Base-by-base conservation (phyloP, 1,140 invertebrate genomes). In the Amyelois transitella region DNA sequence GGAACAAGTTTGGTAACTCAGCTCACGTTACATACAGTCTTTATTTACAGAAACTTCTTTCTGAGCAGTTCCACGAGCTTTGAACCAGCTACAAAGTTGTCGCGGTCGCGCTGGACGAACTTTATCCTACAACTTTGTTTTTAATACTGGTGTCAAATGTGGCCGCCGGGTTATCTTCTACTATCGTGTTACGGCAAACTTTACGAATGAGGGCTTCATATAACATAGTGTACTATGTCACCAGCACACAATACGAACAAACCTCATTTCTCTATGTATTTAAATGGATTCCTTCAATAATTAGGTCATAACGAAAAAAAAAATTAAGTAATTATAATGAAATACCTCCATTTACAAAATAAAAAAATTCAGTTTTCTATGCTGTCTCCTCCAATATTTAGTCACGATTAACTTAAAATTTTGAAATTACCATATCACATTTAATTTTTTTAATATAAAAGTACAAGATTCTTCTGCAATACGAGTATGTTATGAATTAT, bases 31-130 rank as follows among this genome's bases (percentile, higher is more conserved):
- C 55, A 44, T 28, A 19, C 54, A 43, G 51, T n/a, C 28, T 19
- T 54, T 54, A 54, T 51, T 54, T 56, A 18, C 14, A 32, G 10
- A 51, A 57, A 57, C 49, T 57, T 56, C 47, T 51, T 57, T 57
- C 43, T 38, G 43, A 49, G 53, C 17, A 45, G 49, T 55, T 55
- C 45, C 43, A 38, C 45, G 44, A 22, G 45, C 44, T 55, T 48
- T 55, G 45, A 44, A 45, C 43, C 19, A 48, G 43, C 51, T 45
- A 53, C 51, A 53, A 53, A 53, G 51, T 53, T 53, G 51, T 21
- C 7, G 19, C 45, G 19, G 19, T 18, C 19, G n/a, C 17, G 18
- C 43, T 24, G 21, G 38, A 44, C 32, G 4, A 53, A 53, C 51
- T 55, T 55, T 55, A 18, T 14, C 12, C n/a, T 38, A 45, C 25